These are phyloP conservation scores for Seladonia tumulorum DNA, from an alignment of 2,888 invertebrate genomes.

Conservation along the genomic window DNA sequence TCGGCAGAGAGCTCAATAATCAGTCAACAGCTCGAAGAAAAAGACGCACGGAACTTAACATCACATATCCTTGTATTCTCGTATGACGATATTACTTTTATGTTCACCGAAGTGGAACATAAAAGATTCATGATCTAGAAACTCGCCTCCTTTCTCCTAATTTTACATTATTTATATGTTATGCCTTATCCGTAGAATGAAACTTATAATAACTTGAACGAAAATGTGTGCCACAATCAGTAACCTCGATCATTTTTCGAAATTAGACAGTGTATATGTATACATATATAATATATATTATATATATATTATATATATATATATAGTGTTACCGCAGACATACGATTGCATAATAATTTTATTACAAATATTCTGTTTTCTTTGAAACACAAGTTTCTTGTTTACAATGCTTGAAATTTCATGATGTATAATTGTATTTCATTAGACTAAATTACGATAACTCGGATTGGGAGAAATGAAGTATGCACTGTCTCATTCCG, in stretches of 20 bases:
- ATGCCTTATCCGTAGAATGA: constrained; percentile 49
- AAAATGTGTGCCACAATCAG: constrained; percentile 48
- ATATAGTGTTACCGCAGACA: constrained; percentile 1
- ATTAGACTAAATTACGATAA: neutral
- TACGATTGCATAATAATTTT: constrained; percentile 28
- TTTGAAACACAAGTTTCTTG: constrained; percentile 18
- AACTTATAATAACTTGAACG: constrained; percentile 58
- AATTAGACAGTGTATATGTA: constrained; percentile 61
- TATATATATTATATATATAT: constrained; percentile 16
- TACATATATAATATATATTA: constrained; percentile 13
- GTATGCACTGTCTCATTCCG: constrained; percentile 65
- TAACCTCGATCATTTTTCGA: constrained; percentile 39
- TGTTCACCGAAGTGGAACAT: constrained; percentile 44
- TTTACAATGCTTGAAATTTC: constrained; percentile 29
- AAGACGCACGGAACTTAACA: constrained; percentile 52
- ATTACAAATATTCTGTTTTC: constrained; percentile 26
- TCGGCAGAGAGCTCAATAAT: constrained; percentile 69
- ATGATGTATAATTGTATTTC: constrained; percentile 3
- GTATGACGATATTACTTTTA: constrained; percentile 49
- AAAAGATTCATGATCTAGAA: constrained; percentile 58
- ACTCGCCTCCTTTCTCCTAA: constrained; percentile 48
- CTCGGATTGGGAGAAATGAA: neutral
- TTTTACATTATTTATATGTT: constrained; percentile 66
- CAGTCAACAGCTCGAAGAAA: constrained; percentile 67
- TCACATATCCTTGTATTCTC: constrained; percentile 40